Conservation (phyloP, 2,113 vertebrate species). For the Mus pahari region DNA sequence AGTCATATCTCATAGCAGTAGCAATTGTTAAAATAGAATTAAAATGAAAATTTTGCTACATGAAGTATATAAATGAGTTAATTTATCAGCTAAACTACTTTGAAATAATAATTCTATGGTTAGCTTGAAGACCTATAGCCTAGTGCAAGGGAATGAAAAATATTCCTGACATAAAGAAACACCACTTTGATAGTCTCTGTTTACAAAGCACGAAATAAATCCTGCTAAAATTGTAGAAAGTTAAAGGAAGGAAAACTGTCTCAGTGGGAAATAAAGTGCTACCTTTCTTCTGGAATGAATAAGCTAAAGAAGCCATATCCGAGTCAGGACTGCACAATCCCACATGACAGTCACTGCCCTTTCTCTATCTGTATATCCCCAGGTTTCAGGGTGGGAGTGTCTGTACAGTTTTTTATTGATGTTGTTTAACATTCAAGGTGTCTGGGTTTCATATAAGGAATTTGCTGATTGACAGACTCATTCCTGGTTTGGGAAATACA, state of each 20-base stretch:
- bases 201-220: constrained; percentile 15
- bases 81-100: not conserved
- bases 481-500: not conserved
- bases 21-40: not conserved
- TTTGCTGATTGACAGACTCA: constrained; percentile 65
- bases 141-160: not conserved
- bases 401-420: not conserved
- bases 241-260: not conserved
- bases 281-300: constrained; percentile 15
- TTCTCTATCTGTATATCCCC: not conserved
- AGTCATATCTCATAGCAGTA: not conserved
- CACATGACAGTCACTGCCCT: not conserved
- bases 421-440: constrained; percentile 15
- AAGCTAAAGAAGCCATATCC: not conserved
- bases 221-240: not conserved
- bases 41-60: not conserved
- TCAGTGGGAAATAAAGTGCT: not conserved
- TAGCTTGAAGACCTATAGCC: not conserved
- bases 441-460: constrained; percentile 47
- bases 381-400: not conserved
- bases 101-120: not conserved
- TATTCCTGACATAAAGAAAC: not conserved
- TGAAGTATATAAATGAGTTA: not conserved
- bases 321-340: not conserved
- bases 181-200: not conserved